Conservation (phyloP, 2,888 invertebrate genomes). For the Hydrotaea diabolus region DNA sequence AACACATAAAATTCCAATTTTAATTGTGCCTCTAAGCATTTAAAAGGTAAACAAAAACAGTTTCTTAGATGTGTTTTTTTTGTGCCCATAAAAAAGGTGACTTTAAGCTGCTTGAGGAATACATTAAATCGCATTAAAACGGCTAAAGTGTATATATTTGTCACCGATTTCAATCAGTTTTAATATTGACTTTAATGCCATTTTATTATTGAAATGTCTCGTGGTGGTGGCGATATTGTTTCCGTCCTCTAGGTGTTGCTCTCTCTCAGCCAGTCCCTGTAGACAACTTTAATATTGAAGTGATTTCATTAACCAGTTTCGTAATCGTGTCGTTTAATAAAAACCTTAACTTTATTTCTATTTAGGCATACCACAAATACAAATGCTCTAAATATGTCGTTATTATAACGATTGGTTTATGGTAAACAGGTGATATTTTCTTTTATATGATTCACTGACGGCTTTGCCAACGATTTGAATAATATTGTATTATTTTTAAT, state of each 20-base stretch:
- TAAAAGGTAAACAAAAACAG: not conserved
- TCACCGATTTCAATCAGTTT: conserved; percentile 46
- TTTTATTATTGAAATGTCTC: conserved; percentile 42
- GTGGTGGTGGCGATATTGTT: not conserved
- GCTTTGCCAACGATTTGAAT: not conserved
- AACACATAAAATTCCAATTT: conserved; percentile 54
- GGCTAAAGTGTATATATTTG: conserved; percentile 48
- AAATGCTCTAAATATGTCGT: conserved; percentile 1
- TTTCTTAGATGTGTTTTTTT: not conserved
- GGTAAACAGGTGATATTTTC: not conserved
- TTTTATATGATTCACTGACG: not conserved
- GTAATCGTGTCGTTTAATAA: not conserved
- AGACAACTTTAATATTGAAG: not conserved
- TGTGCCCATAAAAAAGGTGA: conserved; percentile 11
- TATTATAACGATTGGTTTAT: conserved; percentile 10
- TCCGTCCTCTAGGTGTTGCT: not conserved
- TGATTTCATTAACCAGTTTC: conserved; percentile 3
- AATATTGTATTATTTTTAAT: not conserved
- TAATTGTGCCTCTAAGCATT: conserved; percentile 51
- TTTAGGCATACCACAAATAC: conserved; percentile 3
- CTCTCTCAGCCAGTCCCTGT: not conserved
- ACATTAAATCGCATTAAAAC: conserved; percentile 55
- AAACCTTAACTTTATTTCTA: not conserved
- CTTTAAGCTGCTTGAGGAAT: conserved; percentile 57
- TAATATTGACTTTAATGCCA: conserved; percentile 47